Base-by-base conservation (phyloP, 2,888 invertebrate genomes). In the Rotaria sp. region DNA sequence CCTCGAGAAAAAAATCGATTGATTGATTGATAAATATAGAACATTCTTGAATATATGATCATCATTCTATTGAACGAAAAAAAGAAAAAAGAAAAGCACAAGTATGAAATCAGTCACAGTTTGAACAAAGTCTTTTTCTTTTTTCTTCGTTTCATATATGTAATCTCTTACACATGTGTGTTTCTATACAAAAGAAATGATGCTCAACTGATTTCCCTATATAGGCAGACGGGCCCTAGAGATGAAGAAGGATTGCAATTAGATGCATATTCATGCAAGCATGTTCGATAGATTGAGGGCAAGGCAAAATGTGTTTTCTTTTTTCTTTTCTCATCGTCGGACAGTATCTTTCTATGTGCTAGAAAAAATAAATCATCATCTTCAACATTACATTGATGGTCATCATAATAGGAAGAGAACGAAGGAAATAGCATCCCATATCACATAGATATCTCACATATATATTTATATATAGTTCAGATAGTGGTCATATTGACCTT, bases 351-450 rank as follows among this genome's bases (percentile, higher is more conserved):
- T 67, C 67, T 67, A 35, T 67, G 8, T 21, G 35, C 35, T 21
- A 67, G 52, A 67, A 67, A 67, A 67, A 67, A 67, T 67, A 67
- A 67, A 67, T 67, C 67, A 67, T 67, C 67, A 67, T 21, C 67
- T 21, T 67, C 67, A 67, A 67, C 67, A 10, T 67, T 67, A 38
- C 67, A 67, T 67, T 67, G 67, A 67, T 67, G 67, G 67, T 35
- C 67, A 67, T 67, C 67, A 35, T 35, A 67, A 67, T 67, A 67
- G 67, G 35, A 67, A 38, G 35, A 67, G 35, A 38, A 67, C 26
- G 35, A 67, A 67, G 15, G 67, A 35, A 67, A 35, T 30, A 67
- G 67, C 35, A 38, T 67, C 67, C 38, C 35, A 67, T n/a, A n/a
- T 67, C 67, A 35, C 67, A 67, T 38, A 35, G 67, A 67, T 67